Evolutionary conservation across 2,888 invertebrate species (phyloP).

Genomic region (Eurytoma californica): DNA sequence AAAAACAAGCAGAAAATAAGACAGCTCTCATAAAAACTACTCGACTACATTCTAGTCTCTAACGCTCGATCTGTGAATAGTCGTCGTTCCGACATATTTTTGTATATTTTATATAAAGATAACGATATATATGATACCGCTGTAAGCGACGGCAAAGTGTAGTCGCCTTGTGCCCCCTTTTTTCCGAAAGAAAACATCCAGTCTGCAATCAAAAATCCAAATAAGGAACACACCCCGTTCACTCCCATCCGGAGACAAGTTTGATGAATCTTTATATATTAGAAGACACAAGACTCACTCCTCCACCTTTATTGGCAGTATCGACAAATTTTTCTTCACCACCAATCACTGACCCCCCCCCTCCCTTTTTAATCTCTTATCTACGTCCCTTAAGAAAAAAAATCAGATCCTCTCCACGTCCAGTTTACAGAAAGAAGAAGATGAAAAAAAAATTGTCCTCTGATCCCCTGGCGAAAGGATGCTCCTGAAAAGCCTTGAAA

Average conservation of each 20-base stretch:
- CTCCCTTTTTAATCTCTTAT: constrained; percentile 31
- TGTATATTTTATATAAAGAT: constrained; percentile 75
- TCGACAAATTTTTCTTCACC: not conserved
- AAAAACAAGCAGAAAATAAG: constrained; percentile 48
- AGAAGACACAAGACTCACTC: constrained; percentile 38
- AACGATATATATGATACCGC: constrained; percentile 65
- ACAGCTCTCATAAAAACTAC: constrained; percentile 53
- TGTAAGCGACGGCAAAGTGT: constrained; percentile 66
- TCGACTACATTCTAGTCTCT: constrained; percentile 59
- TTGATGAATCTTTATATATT: constrained; percentile 39
- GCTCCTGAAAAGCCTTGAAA: constrained; percentile 50
- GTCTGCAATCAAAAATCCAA: constrained; percentile 40
- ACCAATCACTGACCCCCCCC: constrained; percentile 7
- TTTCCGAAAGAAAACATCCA: not conserved
- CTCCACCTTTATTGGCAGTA: constrained; percentile 1
- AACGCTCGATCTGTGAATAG: constrained; percentile 73
- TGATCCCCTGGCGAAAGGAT: constrained; percentile 52
- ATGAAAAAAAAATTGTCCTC: constrained; percentile 27
- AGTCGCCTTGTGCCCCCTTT: constrained; percentile 59
- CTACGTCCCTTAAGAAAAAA: not conserved
- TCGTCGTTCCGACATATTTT: constrained; percentile 74
- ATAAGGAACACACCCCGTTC: constrained; percentile 9
- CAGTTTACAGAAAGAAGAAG: constrained; percentile 41
- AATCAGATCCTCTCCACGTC: not conserved
- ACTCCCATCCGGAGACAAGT: constrained; percentile 25